Evolutionary conservation across 2,113 vertebrate species (phyloP).

Genomic region (Actinemys pallida): DNA sequence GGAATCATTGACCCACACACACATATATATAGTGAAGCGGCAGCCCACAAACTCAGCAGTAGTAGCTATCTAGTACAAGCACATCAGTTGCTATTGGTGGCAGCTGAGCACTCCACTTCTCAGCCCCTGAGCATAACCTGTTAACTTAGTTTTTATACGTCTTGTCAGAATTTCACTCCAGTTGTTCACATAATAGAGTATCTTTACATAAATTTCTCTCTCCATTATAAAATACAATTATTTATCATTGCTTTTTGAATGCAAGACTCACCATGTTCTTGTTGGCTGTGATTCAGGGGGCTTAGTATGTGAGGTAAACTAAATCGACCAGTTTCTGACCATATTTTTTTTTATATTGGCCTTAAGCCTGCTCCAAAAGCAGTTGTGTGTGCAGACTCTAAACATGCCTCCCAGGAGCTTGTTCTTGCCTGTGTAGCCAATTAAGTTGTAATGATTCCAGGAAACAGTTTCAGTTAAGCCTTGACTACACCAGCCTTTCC

Average conservation of each 20-base stretch:
- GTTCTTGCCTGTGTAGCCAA: background rate
- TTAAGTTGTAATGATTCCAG: background rate
- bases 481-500: background rate
- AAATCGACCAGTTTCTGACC: background rate
- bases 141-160: rapidly evolving
- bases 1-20: background rate
- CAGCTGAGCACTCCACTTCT: background rate
- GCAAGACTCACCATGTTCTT: background rate
- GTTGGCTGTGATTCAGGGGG: background rate
- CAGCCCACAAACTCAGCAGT: background rate
- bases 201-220: background rate
- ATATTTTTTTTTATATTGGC: slow-evolving; percentile 34
- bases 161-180: background rate
- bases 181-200: background rate
- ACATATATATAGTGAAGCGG: background rate
- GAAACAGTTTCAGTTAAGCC: background rate
- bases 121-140: background rate
- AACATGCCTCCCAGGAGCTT: background rate
- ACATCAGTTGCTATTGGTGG: background rate
- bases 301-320: background rate
- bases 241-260: background rate
- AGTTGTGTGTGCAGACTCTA: background rate
- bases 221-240: background rate
- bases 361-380: background rate
- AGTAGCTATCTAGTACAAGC: rapidly evolving